Conservation (phyloP, 2,113 vertebrate species). For the Opisthocomus hoazin region DNA sequence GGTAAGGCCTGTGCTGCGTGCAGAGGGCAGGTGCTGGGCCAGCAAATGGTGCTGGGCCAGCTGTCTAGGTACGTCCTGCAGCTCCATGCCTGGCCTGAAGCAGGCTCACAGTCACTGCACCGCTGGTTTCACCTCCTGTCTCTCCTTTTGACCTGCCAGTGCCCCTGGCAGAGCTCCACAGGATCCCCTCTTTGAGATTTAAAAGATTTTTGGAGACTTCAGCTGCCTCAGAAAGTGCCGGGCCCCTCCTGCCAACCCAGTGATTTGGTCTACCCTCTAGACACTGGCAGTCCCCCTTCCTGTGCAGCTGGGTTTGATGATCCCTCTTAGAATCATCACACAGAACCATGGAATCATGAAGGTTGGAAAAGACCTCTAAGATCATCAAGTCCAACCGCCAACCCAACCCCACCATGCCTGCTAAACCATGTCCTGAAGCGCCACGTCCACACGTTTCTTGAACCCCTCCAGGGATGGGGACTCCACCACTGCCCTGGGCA, state of each 20-base stretch:
- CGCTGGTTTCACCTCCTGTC: background rate
- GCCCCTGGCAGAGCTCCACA: background rate
- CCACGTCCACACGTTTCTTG: too few species aligned
- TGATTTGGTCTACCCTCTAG: background rate
- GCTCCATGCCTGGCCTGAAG: background rate
- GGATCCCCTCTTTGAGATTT: background rate
- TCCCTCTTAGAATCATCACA: background rate
- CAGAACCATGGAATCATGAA: too few species aligned
- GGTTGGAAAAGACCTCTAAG: too few species aligned
- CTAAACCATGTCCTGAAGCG: too few species aligned
- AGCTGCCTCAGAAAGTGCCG: fast-evolving
- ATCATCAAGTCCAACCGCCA: too few species aligned
- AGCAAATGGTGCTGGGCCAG: background rate
- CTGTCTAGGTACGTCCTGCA: background rate
- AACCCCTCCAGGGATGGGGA: too few species aligned
- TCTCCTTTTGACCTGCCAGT: background rate
- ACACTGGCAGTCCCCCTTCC: background rate
- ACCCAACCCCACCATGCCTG: too few species aligned
- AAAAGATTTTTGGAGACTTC: background rate
- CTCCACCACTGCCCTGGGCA: too few species aligned
- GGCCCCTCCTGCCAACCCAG: background rate
- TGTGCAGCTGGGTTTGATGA: background rate
- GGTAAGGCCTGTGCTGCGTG: background rate
- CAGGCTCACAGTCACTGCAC: background rate
- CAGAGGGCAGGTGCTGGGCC: background rate